A percentile compares a stretch with the other conserved stretches of the same genome.
phyloP scores from a whole-genome alignment of 2,797 vertebrate species.

The Myripristis murdjan region DNA sequence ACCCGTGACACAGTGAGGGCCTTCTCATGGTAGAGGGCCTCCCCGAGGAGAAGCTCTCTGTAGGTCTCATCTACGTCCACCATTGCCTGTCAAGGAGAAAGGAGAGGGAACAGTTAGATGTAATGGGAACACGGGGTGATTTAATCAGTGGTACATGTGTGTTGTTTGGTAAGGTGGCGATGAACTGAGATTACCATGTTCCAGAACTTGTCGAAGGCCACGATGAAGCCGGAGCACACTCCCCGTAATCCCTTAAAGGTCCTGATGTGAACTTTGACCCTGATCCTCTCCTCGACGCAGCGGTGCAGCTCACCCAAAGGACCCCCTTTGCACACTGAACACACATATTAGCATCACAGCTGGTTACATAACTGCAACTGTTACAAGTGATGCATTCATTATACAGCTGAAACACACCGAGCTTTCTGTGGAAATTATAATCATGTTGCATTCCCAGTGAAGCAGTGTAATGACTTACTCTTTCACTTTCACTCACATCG shows the following conservation, averaged over 20 bases:
- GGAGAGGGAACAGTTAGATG: no score
- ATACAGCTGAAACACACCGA: not conserved
- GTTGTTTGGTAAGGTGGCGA: no score
- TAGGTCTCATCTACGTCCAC: conserved; percentile 98
- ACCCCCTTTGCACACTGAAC: conserved; percentile 92
- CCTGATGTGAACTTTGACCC: conserved; percentile 95
- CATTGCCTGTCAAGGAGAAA: conserved; percentile 87
- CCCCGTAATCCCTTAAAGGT: conserved; percentile 97
- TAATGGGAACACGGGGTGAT: no score
- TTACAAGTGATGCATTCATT: not conserved
- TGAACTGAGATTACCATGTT: conserved; percentile 90
- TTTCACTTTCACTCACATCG: no score
- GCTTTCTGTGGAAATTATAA: not conserved
- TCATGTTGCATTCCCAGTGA: no score
- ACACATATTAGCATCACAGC: conserved; percentile 26
- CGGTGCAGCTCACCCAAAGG: conserved; percentile 94
- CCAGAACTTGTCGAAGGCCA: conserved; percentile 99
- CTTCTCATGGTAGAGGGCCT: conserved; percentile 93
- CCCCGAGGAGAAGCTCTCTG: conserved; percentile 93
- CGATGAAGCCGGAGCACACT: conserved; percentile 95
- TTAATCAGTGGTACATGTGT: no score
- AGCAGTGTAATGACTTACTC: no score
- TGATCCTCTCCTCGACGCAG: conserved; percentile 92
- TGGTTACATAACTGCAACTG: not conserved
- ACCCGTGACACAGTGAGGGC: conserved; percentile 93